A percentile compares a stretch with the other conserved stretches of the same genome.
Conservation (phyloP, 2,113 vertebrate species). For the Trematocara macrostoma region DNA sequence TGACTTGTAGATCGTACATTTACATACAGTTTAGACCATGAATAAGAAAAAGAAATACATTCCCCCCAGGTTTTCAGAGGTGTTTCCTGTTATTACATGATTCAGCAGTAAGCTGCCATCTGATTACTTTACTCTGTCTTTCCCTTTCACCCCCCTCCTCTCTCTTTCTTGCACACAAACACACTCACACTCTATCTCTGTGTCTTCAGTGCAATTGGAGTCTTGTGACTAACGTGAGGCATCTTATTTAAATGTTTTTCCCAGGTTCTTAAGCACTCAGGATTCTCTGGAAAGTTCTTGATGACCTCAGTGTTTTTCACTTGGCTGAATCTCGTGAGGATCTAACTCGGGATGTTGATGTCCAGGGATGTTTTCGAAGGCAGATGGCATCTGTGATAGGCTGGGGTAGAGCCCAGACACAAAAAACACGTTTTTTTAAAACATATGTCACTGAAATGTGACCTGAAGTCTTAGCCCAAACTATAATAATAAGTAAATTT, state of each 20-base stretch:
- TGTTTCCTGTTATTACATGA: constrained; percentile 55
- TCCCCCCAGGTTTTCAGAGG: background rate
- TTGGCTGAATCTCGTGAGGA: constrained; percentile 66
- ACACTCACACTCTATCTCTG: constrained; percentile 42
- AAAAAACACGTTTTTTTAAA: background rate
- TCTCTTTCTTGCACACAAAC: background rate
- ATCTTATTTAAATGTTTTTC: constrained; percentile 82
- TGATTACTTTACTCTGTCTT: constrained; percentile 56
- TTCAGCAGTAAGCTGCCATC: constrained; percentile 63
- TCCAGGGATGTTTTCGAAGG: constrained; percentile 53
- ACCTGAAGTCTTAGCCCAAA: background rate
- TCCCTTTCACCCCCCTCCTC: background rate
- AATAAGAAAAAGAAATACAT: background rate
- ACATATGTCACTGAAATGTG: background rate
- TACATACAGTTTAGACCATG: background rate
- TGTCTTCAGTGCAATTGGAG: constrained; percentile 54
- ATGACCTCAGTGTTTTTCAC: constrained; percentile 74
- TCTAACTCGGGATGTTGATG: constrained; percentile 57
- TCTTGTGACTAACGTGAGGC: constrained; percentile 81
- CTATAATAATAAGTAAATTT: background rate
- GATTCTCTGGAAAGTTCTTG: constrained; percentile 58
- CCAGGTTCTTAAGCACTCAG: constrained; percentile 62
- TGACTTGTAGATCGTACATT: background rate
- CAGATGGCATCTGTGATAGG: constrained; percentile 21
- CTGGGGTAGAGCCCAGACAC: background rate